Evolutionary conservation across 2,113 vertebrate genomes (phyloP), one percentile per base, ranked within the genome.

Genomic region (Acinonyx jubatus): DNA sequence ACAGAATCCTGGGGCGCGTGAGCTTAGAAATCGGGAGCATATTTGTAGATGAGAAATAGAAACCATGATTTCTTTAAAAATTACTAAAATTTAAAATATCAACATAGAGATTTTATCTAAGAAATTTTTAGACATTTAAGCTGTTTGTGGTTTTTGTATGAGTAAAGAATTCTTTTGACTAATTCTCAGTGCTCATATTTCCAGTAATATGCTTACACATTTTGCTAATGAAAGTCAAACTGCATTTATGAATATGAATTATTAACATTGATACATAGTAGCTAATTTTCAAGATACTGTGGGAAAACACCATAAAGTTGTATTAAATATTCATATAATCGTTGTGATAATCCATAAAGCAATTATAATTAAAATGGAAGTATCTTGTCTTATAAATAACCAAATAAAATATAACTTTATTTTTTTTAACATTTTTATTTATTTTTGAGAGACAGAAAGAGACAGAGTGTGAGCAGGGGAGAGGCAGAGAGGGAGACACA

Each of bases 301-400:
- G 36, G 29, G 48, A 96, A 97, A 92, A 96, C 80, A 96, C 18
- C 76, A 90, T 95, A 97, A 98, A 83, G 21, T 29, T 73, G 57
- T 92, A 98, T 97, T 95, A 98, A 98, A 98, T 97, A 97, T 97
- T 98, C 94, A 87, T 95, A 91, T 69, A 95, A 93, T 91, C 29
- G 85, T 89, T 97, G 91, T 89, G 90, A 84, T 96, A 97, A 97
- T 74, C 91, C 87, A 74, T 85, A 95, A 96, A 87, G 38, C 73
- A 96, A 94, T 96, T 96, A 33, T 92, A 65, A 90, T 96, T 97
- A 97, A 97, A 98, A 78, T 96, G 84, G 96, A 97, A 98, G 65
- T 12, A 93, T 45, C 52, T 85, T 93, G 73, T 68, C 93, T 94
- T 97, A 76, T 68, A 79, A 96, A 82, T 92, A 94, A 94, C 13